phyloP scores from a whole-genome alignment of 2,888 invertebrate genomes.

The Girardia tigrina region DNA sequence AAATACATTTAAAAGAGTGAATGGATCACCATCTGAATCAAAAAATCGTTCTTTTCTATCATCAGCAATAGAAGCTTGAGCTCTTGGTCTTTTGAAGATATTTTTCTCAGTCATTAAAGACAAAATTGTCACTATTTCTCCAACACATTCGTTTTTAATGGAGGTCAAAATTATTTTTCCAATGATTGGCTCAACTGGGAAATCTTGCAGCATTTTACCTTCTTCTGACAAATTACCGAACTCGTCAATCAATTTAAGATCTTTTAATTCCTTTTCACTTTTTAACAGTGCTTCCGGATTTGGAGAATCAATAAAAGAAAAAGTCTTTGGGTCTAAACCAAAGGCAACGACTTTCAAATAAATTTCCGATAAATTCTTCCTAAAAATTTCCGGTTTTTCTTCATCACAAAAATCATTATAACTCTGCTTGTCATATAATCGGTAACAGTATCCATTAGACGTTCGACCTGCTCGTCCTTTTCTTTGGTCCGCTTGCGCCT shows the following conservation, averaged over 20 bases:
- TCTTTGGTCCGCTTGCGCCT: constrained; percentile 48
- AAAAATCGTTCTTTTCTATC: not conserved
- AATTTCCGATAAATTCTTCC: constrained; percentile 75
- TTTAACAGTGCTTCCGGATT: not conserved
- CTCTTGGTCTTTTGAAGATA: not conserved
- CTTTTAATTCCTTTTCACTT: not conserved
- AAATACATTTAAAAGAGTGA: not conserved
- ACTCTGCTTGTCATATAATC: constrained; percentile 81
- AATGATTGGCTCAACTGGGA: constrained; percentile 39
- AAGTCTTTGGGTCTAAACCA: constrained; percentile 40
- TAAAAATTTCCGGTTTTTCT: constrained; percentile 94
- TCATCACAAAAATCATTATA: constrained; percentile 78
- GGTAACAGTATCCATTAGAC: constrained; percentile 42
- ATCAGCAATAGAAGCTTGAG: not conserved
- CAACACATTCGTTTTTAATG: not conserved
- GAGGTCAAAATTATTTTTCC: constrained; percentile 37
- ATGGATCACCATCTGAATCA: constrained; percentile 2
- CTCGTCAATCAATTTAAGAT: not conserved
- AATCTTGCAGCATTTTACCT: constrained; percentile 38
- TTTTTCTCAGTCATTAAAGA: not conserved
- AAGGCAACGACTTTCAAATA: constrained; percentile 44
- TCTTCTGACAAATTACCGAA: constrained; percentile 36
- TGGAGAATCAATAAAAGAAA: constrained; percentile 29
- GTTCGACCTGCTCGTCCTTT: constrained; percentile 30
- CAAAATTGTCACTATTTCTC: not conserved